phyloP scores from a whole-genome alignment of 1,140 invertebrate species.

The Apolygus lucorum region DNA sequence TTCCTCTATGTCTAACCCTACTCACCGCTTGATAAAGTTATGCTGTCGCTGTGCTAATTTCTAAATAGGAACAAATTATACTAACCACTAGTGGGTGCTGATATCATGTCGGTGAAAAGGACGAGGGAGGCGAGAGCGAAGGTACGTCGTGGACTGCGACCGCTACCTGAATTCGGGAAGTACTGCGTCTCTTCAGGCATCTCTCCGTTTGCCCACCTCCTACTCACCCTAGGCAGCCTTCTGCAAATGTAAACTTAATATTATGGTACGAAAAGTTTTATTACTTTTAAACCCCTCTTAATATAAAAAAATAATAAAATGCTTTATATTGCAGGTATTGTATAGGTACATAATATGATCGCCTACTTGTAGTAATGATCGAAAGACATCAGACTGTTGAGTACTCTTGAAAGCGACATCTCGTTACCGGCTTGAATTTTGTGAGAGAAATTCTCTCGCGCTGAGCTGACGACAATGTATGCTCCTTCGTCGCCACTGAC shows the following conservation, averaged over 20 bases:
- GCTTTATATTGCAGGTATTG: too few species aligned
- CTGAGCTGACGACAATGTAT: conserved; percentile 39
- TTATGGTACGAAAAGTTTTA: too few species aligned
- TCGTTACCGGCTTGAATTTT: conserved; percentile 42
- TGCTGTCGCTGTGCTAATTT: too few species aligned
- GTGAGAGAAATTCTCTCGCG: conserved; percentile 36
- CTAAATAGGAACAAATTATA: too few species aligned
- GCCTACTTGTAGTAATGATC: too few species aligned
- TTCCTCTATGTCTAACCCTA: too few species aligned
- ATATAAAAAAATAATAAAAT: conserved; percentile 12
- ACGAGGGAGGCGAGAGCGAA: conserved; percentile 40
- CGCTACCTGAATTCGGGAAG: conserved; percentile 40
- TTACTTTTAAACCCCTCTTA: too few species aligned
- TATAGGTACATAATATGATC: too few species aligned
- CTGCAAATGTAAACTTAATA: too few species aligned
- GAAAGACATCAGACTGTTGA: conserved; percentile 38
- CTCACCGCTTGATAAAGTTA: too few species aligned
- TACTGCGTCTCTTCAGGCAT: conserved; percentile 38
- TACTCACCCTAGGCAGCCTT: conserved; percentile 34
- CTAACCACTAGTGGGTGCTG: too few species aligned
- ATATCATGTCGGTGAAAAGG: conserved; percentile 38
- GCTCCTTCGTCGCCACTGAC: conserved; percentile 38
- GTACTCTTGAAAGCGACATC: conserved; percentile 38
- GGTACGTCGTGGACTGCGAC: conserved; percentile 39
- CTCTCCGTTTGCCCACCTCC: conserved; percentile 38